Base-by-base conservation (phyloP, 2,797 vertebrate species). In the Thripadectes ignobilis region DNA sequence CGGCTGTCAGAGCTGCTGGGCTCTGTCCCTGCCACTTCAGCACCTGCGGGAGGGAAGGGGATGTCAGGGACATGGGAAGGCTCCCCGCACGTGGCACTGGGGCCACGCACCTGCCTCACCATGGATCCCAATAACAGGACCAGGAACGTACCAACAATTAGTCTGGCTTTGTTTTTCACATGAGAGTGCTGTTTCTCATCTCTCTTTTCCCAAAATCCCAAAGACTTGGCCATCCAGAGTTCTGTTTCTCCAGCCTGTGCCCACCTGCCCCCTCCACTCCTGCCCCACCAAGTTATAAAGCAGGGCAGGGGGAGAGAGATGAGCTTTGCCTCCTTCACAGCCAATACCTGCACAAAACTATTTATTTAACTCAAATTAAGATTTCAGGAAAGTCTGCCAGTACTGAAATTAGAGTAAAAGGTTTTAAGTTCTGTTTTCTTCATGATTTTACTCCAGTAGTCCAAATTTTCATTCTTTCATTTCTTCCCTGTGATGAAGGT, bases 1-100 rank as follows among this genome's bases (percentile, higher is more conserved):
- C 98, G 98, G 97, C 98, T 98, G 96, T 99, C 99, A 0, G 99
- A 99, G 98, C 98, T 98, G 98, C 98, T 98, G 91, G 99, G 98
- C 96, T 99, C 99, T 0, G 98, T 96, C 71, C 98, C 97, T 0
- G 98, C 97, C 97, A 98, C 97, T 18, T 99, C 99, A 10, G 98
- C 98, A 90, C 98, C 99, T 99, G 96, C 4, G 3, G 3, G 38
- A 22, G 5, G 7, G 63, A 14, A 80, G 67, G 84, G 1, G 67
- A 27, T 0, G 12, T 96, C 48, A 97, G 91, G 54, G 14, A 68
- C 36, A 16, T 4, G 0, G 14, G 26, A 2, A 6, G 9, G 2
- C 9, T 12, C 9, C 30, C 21, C 2, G 27, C 38, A 62, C 13
- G 9, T 2, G 19, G 16, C 12, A 3, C 0, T 0, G 3, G 63